Conservation (phyloP, 2,113 vertebrate genomes). For the Crotophaga sulcirostris region DNA sequence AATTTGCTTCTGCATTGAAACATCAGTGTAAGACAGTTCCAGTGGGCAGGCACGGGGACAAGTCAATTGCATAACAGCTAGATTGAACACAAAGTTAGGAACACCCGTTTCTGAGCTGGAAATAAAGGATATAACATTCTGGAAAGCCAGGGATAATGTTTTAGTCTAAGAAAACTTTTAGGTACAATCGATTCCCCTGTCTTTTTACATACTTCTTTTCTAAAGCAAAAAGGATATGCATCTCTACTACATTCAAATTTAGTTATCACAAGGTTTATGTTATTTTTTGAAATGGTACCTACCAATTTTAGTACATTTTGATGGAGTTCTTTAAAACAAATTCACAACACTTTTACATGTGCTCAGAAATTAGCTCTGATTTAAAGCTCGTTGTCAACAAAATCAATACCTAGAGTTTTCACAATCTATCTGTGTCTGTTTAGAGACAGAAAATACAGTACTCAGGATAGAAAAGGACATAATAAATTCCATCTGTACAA, state of each 20-base stretch:
- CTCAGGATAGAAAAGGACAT: not conserved
- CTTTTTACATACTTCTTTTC: not conserved
- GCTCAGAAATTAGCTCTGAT: not conserved
- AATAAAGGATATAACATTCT: not conserved
- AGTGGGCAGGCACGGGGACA: not conserved
- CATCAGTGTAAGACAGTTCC: not conserved
- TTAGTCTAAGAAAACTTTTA: not conserved
- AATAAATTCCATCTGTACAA: not conserved
- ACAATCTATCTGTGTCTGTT: not conserved
- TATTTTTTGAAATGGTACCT: not conserved
- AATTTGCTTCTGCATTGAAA: not conserved
- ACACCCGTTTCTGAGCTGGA: not conserved
- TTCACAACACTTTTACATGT: not conserved
- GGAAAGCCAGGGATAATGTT: not conserved
- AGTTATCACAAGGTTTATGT: not conserved
- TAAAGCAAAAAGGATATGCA: not conserved
- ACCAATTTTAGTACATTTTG: not conserved
- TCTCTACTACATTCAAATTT: not conserved
- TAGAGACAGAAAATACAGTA: not conserved
- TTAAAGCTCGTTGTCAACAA: not conserved
- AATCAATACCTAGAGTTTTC: not conserved
- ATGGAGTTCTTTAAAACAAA: not conserved
- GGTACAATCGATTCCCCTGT: not conserved
- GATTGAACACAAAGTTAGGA: not conserved
- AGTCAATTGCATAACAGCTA: rapidly evolving